Conservation (phyloP, 2,797 vertebrate genomes). For the Mergus octosetaceus region DNA sequence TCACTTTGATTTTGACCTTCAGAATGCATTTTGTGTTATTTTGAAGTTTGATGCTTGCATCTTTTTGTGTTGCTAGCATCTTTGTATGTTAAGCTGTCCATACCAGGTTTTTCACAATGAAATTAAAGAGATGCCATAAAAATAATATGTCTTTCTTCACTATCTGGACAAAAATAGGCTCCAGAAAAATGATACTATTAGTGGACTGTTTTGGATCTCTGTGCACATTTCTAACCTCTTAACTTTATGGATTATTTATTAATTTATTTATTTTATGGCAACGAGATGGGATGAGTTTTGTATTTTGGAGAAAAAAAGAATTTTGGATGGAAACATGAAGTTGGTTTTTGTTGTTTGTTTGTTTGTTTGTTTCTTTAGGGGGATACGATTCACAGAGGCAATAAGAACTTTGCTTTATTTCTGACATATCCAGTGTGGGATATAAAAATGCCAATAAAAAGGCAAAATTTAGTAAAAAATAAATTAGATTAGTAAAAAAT, state of each 20-base stretch:
- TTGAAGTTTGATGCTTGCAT: neutral
- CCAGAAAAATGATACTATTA: neutral
- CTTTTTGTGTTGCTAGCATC: neutral
- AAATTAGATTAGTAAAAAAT: neutral
- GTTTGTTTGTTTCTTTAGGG: neutral
- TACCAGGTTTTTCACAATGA: neutral
- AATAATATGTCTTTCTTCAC: neutral
- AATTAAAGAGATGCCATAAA: neutral
- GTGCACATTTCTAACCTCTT: neutral
- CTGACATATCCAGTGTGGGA: neutral
- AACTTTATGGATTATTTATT: neutral
- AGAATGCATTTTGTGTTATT: neutral
- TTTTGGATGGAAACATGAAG: neutral
- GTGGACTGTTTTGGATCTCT: neutral
- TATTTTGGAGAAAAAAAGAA: neutral
- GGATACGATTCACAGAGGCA: neutral
- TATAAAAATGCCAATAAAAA: no score
- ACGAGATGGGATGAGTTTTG: neutral
- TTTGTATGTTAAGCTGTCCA: neutral
- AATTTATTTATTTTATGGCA: neutral
- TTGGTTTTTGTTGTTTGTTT: no score
- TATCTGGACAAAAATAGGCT: neutral
- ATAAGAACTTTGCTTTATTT: neutral
- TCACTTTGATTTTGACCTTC: constrained; percentile 10
- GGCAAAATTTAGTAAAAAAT: neutral